Evolutionary conservation across 1,140 invertebrate genomes (phyloP), one percentile per base, ranked within the genome.

Genomic region (silkworm (Bombyx mori)): DNA sequence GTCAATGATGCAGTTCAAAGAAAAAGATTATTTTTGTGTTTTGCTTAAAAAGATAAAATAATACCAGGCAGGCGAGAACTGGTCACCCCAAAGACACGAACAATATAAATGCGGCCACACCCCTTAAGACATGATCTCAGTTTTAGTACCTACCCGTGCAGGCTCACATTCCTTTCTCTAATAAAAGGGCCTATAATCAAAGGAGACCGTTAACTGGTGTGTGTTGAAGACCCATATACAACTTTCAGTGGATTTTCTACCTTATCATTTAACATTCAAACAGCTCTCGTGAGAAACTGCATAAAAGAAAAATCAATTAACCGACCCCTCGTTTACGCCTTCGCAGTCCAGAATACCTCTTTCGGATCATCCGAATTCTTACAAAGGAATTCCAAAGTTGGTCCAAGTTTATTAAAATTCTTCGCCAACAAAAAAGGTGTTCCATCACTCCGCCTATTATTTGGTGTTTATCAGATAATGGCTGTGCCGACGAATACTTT

Each of bases 361-460:
- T 47, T 12, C n/a, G 45, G 45, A 2, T 10, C 45, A 12, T 47
- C 8, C 45, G 45, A 2, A 18, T 51, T 8, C 49, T n/a, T 3
- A 6, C 10, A 22, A 51, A 3, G 49, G 8, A 12, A 8, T 51
- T 51, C 22, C 5, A 51, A 51, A 18, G 8, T 51, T 51, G 45
- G 45, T 51, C 10, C 8, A 51, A 51, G 49, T 51, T 12, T 51
- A 51, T 51, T 51, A 51, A 51, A 51, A 51, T 51, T 51, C 49
- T 51, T 51, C 8, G 3, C 18, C 10, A 51, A 51, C 49, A 51
- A 51, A 22, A 22, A 8, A 10, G 22, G 8, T 18, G 49, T 51
- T 51, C 10, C 49, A 18, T 51, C 22, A 51, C 8, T 51, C 26
- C 26, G 26, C 26, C 26, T 35, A 35, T 35, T 35, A 35, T 35